phyloP scores from a whole-genome alignment of 2,797 vertebrate genomes.

The Morus bassanus region DNA sequence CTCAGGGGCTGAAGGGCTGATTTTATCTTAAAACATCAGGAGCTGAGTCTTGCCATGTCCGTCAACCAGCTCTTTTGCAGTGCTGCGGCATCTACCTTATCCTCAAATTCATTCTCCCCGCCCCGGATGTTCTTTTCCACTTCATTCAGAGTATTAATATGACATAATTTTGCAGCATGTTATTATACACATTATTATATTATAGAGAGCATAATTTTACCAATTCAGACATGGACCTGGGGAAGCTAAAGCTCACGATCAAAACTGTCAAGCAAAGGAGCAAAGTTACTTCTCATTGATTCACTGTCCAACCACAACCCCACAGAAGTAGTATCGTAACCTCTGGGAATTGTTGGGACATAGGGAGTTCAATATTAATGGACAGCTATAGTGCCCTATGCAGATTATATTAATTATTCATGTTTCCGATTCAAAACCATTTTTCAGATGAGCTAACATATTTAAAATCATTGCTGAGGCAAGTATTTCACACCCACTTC shows the following conservation, averaged over 20 bases:
- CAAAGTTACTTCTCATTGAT: not conserved
- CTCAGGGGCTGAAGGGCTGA: not conserved
- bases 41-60: not conserved
- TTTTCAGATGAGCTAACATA: not conserved
- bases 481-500: not conserved
- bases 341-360: not conserved
- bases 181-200: not conserved
- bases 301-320: not conserved
- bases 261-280: not conserved
- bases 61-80: not conserved
- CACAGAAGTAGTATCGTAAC: not conserved
- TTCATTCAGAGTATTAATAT: not conserved
- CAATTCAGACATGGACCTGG: not conserved
- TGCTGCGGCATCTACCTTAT: not conserved
- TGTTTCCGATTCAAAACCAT: not conserved
- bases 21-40: not conserved
- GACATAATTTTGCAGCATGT: not conserved
- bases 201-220: not conserved
- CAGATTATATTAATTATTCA: not conserved
- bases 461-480: not conserved
- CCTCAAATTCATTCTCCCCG: not conserved
- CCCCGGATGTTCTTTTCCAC: rapidly evolving
- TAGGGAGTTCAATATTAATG: not conserved
- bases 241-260: not conserved
- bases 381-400: not conserved